Percentiles rank a stretch among this genome's conserved stretches.
Conservation (phyloP, 2,113 vertebrate species). For the Turdus rufiventris region DNA sequence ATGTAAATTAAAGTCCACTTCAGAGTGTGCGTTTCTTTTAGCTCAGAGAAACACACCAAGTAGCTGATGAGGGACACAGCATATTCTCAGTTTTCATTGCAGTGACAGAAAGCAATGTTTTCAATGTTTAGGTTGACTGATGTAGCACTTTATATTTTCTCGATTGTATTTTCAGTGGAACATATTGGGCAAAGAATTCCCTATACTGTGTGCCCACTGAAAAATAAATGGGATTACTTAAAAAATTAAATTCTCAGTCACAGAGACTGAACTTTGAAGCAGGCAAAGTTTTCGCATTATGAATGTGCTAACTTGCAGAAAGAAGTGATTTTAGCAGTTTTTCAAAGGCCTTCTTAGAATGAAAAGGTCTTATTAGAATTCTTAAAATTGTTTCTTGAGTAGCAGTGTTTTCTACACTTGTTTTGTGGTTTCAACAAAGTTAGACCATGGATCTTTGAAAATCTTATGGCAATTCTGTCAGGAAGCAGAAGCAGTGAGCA, state of each 20-base stretch:
- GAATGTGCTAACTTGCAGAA: neutral
- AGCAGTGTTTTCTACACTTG: neutral
- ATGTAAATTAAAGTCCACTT: neutral
- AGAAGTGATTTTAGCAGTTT: neutral
- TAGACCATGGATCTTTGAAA: neutral
- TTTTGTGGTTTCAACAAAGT: neutral
- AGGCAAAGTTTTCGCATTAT: neutral
- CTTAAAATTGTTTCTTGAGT: neutral
- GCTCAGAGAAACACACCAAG: neutral
- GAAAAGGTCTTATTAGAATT: neutral
- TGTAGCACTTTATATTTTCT: neutral
- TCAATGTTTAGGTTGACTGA: neutral
- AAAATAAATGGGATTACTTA: neutral
- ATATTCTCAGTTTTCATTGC: neutral
- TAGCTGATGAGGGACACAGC: neutral
- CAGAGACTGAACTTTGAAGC: neutral
- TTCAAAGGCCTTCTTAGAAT: neutral
- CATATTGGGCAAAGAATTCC: neutral
- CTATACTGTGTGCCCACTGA: neutral
- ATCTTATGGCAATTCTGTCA: neutral
- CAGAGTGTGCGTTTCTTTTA: neutral
- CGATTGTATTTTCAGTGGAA: neutral
- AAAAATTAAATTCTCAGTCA: neutral
- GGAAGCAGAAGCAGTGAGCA: neutral
- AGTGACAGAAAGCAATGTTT: neutral